Evolutionary conservation across 2,888 invertebrate species (phyloP).

Genomic region (Drosophila niveifrons): DNA sequence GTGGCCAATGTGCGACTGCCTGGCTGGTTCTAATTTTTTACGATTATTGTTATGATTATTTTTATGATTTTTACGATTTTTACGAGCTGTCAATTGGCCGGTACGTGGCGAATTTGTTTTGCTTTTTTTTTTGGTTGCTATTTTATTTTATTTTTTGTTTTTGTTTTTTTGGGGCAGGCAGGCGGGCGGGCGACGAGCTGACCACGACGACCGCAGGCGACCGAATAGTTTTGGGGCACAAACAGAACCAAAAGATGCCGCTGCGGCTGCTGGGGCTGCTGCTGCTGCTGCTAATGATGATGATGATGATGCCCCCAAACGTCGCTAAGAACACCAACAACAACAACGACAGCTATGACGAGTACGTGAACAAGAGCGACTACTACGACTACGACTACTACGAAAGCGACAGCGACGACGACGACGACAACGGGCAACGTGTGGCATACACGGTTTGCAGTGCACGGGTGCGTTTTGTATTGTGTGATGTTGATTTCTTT

Average conservation of each 20-base stretch:
- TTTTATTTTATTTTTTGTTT: neutral
- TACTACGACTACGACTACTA: conserved; percentile 16
- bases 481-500: conserved; percentile 86
- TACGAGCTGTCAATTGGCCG: conserved; percentile 82
- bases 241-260: conserved; percentile 54
- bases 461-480: conserved; percentile 74
- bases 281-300: neutral
- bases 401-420: conserved; percentile 10
- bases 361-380: conserved; percentile 18
- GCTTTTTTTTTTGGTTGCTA: neutral
- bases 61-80: conserved; percentile 81
- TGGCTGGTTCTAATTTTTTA: conserved; percentile 78
- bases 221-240: conserved; percentile 63
- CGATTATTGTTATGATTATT: conserved; percentile 85
- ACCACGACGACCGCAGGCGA: conserved; percentile 73
- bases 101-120: conserved; percentile 18
- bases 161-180: neutral
- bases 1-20: conserved; percentile 69
- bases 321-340: conserved; percentile 20
- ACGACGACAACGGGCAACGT: conserved; percentile 52
- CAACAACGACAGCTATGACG: conserved; percentile 26
- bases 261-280: conserved; percentile 47
- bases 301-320: conserved; percentile 47
- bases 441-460: conserved; percentile 57
- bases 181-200: conserved; percentile 59